Base-by-base conservation (phyloP, 1,140 invertebrate genomes). In the Lordiphosa clarofinis region DNA sequence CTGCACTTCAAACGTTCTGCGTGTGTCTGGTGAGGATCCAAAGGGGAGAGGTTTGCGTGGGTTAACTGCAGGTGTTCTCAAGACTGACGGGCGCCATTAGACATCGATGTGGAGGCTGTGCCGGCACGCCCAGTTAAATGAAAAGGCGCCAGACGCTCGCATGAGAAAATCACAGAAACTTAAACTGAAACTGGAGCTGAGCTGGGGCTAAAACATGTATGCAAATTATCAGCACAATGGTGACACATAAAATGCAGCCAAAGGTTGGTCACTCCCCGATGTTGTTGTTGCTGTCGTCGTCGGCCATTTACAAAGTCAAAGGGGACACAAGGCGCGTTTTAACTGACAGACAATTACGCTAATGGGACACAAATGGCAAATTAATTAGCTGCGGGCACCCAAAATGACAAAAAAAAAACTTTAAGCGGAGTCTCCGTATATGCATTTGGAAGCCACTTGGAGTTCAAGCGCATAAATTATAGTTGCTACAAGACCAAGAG, bases 351-450 rank as follows among this genome's bases (percentile, higher is more conserved):
- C 81, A 86, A 86, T 86, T 86, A 86, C 81, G 50, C 72, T 86
- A 86, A 86, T 86, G 81, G 81, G 81, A 86, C 81, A 86, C 81
- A 84, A 73, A 79, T 86, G 81, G 81, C 81, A 86, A 86, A 86
- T 86, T 86, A 86, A 86, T 86, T 86, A 86, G 81, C 73, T 68
- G 7, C 60, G 49, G 52, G 48, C 36, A 38, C 35, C 48, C 48
- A 38, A 50, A 50, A 50, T 15, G 15, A 50, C 15, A 37, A 1
- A 54, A 58, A 63, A 11, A 11, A 13, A 39, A 52, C 11, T 48
- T 60, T 38, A 40, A 48, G 52, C 6, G 28, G 5, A 8, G 28
- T 8, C 28, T 31, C 2, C 8, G 28, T 7, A 31, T 28, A 6
- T 28, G 24, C 24, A 28, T 28, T 28, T 28, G 4, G 24, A 7